Percentiles rank a stretch among this genome's conserved stretches.
Conservation (phyloP, 2,888 invertebrate species). For the Pediacus dermestoides region DNA sequence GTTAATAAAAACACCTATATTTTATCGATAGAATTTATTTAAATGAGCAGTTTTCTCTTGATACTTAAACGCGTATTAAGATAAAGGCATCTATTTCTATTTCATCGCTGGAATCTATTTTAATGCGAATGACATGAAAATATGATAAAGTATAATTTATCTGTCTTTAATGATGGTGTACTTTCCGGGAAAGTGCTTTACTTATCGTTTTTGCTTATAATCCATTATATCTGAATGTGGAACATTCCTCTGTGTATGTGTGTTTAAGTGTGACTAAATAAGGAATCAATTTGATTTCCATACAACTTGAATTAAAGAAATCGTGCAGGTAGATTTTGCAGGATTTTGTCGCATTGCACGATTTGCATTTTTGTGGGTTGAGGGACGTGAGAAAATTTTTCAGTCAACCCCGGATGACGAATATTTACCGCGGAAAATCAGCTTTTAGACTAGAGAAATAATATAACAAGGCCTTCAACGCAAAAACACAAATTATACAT, state of each 20-base stretch:
- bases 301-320: conserved; percentile 9
- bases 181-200: conserved; percentile 1
- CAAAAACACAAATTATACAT: too few species aligned
- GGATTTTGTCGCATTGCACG: not conserved
- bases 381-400: too few species aligned
- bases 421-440: too few species aligned
- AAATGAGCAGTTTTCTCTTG: conserved; percentile 15
- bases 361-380: too few species aligned
- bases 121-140: not conserved
- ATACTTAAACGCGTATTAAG: conserved; percentile 5
- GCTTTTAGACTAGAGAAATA: too few species aligned
- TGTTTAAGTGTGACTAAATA: too few species aligned
- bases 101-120: conserved; percentile 1
- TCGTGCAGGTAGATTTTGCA: conserved; percentile 6
- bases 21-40: conserved; percentile 7
- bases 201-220: not conserved
- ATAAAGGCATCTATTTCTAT: conserved; percentile 1
- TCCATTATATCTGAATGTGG: not conserved
- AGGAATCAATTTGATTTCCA: too few species aligned
- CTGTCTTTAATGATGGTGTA: not conserved
- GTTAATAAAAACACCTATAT: conserved; percentile 4
- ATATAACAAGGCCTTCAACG: too few species aligned
- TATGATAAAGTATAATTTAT: not conserved
- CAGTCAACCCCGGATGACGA: too few species aligned
- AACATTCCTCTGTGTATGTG: too few species aligned